Evolutionary conservation across 2,888 invertebrate species (phyloP), one percentile per base, ranked within the genome.

Genomic region (Diploptera punctata): DNA sequence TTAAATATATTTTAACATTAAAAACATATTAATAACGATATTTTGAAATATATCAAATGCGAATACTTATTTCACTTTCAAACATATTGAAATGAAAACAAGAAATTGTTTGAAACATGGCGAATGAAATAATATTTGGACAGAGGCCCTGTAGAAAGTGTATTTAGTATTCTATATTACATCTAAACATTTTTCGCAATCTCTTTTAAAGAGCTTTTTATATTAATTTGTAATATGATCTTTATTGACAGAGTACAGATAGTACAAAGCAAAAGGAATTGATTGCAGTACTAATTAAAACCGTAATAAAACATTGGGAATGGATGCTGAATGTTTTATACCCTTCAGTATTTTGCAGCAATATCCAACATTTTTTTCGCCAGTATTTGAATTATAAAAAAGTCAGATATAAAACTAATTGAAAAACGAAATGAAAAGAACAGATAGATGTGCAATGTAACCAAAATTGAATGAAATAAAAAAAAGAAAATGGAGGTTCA

Each of bases 311-410:
- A 52, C 52, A 24, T 21, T 10, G 52, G 52, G 19, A 9, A 9
- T 38, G 5, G 38, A 38, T 38, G 19, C 24, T 52, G 52, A n/a
- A 52, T 52, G 52, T 24, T 3, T 52, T 52, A 13, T 24, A 52
- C 24, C 21, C 52, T 4, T 24, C n/a, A n/a, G n/a, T n/a, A n/a
- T n/a, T n/a, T n/a, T n/a, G n/a, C n/a, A n/a, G n/a, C n/a, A n/a
- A n/a, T 16, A 52, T 52, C 21, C 7, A 24, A 52, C 5, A 52
- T 19, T 19, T 19, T 21, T 52, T 3, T 52, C n/a, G 24, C 9
- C 24, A 52, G 52, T 52, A 52, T 52, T 52, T 52, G 52, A 10
- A 52, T 52, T 52, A 52, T 52, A n/a, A 52, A 52, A 52, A 49
- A 52, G 2, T 52, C 52, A 52, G 7, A 52, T 52, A 52, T 52